phyloP scores from a whole-genome alignment of 2,797 vertebrate species.

The Setipinna tenuifilis region DNA sequence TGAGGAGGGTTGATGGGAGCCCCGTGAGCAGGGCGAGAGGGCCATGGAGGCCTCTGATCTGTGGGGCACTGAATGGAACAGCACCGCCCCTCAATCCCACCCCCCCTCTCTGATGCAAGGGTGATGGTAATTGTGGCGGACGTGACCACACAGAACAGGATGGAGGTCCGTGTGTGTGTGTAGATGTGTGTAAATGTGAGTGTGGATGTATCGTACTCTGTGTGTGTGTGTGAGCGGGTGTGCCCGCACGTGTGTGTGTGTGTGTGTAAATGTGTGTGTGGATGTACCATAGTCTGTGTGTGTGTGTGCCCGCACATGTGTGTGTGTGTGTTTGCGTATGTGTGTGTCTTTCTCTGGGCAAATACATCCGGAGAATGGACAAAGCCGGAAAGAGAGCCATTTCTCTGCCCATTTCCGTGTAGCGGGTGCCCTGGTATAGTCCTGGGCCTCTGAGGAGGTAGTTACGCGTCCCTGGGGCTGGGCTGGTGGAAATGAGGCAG shows the following conservation, averaged over 20 bases:
- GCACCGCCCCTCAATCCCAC: not conserved
- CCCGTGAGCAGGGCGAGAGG: not conserved
- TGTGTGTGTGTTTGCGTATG: too few species aligned
- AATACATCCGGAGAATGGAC: not conserved
- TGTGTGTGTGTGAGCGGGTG: too few species aligned
- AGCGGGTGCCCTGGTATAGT: not conserved
- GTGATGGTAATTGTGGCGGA: slow-evolving; percentile 70
- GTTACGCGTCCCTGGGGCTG: not conserved
- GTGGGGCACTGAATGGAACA: not conserved
- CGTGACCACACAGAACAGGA: slow-evolving; percentile 66
- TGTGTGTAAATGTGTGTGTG: too few species aligned
- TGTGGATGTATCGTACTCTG: too few species aligned
- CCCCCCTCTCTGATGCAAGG: not conserved
- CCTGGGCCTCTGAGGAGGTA: not conserved
- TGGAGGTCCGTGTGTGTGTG: not conserved
- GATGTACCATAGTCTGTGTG: too few species aligned
- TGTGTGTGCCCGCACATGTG: too few species aligned
- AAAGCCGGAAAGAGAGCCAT: not conserved
- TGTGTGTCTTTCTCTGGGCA: slow-evolving; percentile 1
- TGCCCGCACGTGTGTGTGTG: too few species aligned
- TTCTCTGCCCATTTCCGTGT: not conserved
- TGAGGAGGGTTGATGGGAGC: slow-evolving; percentile 27
- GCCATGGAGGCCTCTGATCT: not conserved
- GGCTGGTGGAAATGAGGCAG: slow-evolving; percentile 10
- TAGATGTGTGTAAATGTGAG: too few species aligned